phyloP scores from a whole-genome alignment of 2,113 vertebrate species.

The Psilopogon haemacephalus region DNA sequence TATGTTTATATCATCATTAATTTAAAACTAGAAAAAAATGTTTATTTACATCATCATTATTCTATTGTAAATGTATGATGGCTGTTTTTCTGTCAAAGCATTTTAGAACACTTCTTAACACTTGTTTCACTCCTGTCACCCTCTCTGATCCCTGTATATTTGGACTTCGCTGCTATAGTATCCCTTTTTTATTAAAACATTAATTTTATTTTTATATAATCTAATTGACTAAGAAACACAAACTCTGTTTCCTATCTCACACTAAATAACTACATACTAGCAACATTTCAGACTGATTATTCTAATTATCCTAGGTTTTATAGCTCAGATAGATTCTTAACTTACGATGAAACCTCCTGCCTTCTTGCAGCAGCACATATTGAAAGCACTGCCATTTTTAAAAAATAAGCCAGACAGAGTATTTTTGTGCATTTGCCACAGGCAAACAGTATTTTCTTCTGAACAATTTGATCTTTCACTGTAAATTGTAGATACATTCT shows the following conservation, averaged over 20 bases:
- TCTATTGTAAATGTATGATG: background rate
- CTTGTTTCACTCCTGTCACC: background rate
- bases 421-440: background rate
- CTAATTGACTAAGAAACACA: background rate
- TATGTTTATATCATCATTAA: background rate
- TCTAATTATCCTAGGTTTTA: constrained; percentile 47
- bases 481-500: background rate
- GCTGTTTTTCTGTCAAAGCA: background rate
- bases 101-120: background rate
- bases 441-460: constrained; percentile 28
- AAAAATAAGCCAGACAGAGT: background rate
- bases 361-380: constrained; percentile 1
- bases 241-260: background rate
- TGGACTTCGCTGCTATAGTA: background rate
- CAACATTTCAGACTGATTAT: constrained; percentile 27
- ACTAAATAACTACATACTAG: background rate
- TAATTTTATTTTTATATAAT: background rate
- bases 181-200: background rate
- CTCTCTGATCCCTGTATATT: background rate
- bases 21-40: background rate
- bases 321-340: background rate
- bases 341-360: background rate
- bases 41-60: background rate
- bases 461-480: constrained; percentile 12
- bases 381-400: background rate